phyloP scores from a whole-genome alignment of 2,888 invertebrate genomes.

The Nasonovia ribisnigri region DNA sequence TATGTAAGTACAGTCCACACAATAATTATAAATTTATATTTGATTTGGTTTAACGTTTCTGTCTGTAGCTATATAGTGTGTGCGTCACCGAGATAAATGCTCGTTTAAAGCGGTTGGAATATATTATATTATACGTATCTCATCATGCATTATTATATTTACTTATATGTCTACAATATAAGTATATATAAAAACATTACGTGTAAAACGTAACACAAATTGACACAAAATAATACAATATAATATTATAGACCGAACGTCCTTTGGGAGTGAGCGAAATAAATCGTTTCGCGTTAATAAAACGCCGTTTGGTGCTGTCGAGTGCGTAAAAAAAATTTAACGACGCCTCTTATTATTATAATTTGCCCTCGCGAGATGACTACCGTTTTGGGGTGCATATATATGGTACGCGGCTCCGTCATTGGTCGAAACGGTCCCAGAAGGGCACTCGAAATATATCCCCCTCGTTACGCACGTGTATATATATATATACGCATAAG shows the following conservation, averaged over 20 bases:
- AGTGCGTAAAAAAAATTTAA: conserved; percentile 38
- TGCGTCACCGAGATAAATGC: not conserved
- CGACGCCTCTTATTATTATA: conserved; percentile 63
- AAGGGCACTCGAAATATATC: conserved; percentile 59
- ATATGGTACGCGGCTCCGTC: not conserved
- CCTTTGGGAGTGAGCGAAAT: conserved; percentile 1
- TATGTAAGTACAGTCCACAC: not conserved
- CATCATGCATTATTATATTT: not conserved
- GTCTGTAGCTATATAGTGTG: not conserved
- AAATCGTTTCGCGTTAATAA: conserved; percentile 55
- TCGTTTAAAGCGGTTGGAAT: not conserved
- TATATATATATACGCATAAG: not conserved
- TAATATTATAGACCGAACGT: not conserved
- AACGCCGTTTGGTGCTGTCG: conserved; percentile 46
- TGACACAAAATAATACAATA: not conserved
- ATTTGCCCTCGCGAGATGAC: conserved; percentile 48
- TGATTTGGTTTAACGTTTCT: not conserved
- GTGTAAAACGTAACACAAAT: not conserved
- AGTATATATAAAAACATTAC: not conserved
- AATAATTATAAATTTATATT: not conserved
- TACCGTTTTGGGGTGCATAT: conserved; percentile 44
- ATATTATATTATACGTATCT: not conserved
- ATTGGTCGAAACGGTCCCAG: conserved; percentile 63
- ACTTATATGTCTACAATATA: not conserved
- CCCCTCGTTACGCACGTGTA: conserved; percentile 9